Base-by-base conservation (phyloP, 2,888 invertebrate species). In the Globia sparganii region DNA sequence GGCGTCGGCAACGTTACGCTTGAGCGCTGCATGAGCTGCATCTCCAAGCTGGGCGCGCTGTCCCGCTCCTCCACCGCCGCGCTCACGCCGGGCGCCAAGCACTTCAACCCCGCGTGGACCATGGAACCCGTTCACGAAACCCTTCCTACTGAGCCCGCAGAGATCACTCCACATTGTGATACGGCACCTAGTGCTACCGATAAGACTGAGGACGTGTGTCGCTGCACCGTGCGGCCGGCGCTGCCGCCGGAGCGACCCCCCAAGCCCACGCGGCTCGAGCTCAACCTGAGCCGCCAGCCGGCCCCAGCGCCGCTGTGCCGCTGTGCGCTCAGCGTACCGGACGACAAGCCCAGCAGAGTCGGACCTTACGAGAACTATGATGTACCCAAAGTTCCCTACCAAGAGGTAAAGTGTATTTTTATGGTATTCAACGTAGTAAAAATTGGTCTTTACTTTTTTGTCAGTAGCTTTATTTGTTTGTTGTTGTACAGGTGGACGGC, bases 321-420 rank as follows among this genome's bases (percentile, higher is more conserved):
- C 49, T 93, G 94, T 72, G 79, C 92, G 1, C 91, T 91, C 49
- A 84, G 90, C 13, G 84, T 89, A 21, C 86, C 89, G 2, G 86
- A 89, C 56, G 90, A 93, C 74, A 91, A 91, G 73, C 87, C 90
- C 59, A 83, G 91, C 37, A 93, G 92, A 89, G 91, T 96, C 37
- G 97, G 97, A 6, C 97, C 97, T 0, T 98, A 98, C 90, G 98
- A 98, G 88, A 98, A 98, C 91, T 98, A 98, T 90, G 98, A 98
- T 91, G 97, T 98, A 70, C 98, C 98, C 56, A 98, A 97, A 92
- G 95, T 97, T 84, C 97, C 94, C 21, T 95, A 94, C 92, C 93
- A 92, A 92, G 96, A 95, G 96, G 97, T 97, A 95, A 95, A 43
- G 66, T 70, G 8, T 34, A 31, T 46, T 34, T 2, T 5, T 31